Evolutionary conservation across 1,140 invertebrate genomes (phyloP), one percentile per base, ranked within the genome.

Genomic region (Euwallacea fornicatus): DNA sequence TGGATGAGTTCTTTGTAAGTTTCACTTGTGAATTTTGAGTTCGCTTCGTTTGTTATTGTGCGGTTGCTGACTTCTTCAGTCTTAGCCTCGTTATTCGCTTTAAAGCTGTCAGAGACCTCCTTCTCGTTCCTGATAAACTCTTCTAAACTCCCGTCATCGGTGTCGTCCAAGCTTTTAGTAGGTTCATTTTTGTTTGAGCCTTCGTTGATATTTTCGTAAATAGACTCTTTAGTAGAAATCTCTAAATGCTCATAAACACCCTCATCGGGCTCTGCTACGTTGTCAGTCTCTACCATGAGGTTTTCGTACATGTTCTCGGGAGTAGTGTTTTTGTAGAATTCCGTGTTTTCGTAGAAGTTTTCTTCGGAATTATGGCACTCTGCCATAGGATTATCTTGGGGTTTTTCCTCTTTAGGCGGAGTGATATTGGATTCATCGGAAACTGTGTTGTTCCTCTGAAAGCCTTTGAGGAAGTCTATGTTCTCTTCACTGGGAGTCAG

Each of bases 401-500:
- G 60, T 9, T 65, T 69, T 11, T 64, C 63, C 11, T 66, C 63
- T 33, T 74, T 67, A n/a, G 66, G 66, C 41, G 67, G 65, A 46
- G 44, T 55, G 10, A 47, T 54, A 21, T 68, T 74, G 0, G 68
- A 60, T 7, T 59, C 58, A 10, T 71, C 71, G 0, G 73, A 73
- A 33, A 72, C 72, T 43, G 69, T 69, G 13, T 64, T 74, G 56
- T 78, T 74, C 43, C 76, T 72, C 58, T 75, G 66, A 72, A 82
- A 80, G 8, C 76, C 80, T 72, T 82, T 78, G 42, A 82, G 72
- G 67, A 82, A 81, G 68, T 82, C 81, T n/a, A 81, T 79, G 64
- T 80, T 79, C 66, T 82, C 81, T 53, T 82, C 81, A 13, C 78
- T 79, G 10, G 81, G 81, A n/a, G 81, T 82, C 11, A 82, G 67